Conservation (phyloP, 2,797 vertebrate genomes). For the Champsocephalus esox region DNA sequence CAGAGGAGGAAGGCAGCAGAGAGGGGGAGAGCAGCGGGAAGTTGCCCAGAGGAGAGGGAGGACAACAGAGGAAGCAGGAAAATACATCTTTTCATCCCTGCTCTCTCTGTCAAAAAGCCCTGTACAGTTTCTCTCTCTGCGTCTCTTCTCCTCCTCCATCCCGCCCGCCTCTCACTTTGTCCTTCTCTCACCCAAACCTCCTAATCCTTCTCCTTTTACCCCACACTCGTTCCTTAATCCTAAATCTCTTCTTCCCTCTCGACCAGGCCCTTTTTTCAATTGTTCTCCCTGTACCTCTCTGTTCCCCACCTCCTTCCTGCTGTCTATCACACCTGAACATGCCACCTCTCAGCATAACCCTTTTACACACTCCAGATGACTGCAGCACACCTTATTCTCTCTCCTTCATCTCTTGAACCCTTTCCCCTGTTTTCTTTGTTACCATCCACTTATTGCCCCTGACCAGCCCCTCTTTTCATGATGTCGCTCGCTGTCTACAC, state of each 20-base stretch:
- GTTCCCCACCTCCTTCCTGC: constrained; percentile 63
- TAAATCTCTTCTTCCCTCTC: constrained; percentile 79
- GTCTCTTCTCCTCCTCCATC: constrained; percentile 56
- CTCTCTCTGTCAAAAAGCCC: constrained; percentile 73
- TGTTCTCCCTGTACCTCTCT: constrained; percentile 73
- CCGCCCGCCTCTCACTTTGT: constrained; percentile 75
- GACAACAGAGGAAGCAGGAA: constrained; percentile 78
- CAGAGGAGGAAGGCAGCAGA: constrained; percentile 75
- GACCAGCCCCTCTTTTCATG: constrained; percentile 21
- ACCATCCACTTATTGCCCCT: constrained; percentile 44
- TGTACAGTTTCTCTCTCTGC: constrained; percentile 58
- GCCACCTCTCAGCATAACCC: constrained; percentile 74
- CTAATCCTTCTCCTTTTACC: constrained; percentile 80
- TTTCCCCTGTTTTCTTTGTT: constrained; percentile 41
- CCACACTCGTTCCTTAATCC: constrained; percentile 82
- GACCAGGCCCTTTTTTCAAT: constrained; percentile 60
- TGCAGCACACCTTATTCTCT: constrained; percentile 66
- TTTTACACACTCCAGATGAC: constrained; percentile 74
- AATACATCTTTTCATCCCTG: constrained; percentile 81
- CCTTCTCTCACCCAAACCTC: constrained; percentile 65
- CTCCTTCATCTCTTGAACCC: constrained; percentile 42
- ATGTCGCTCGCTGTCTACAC: constrained; percentile 7
- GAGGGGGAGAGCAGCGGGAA: constrained; percentile 71
- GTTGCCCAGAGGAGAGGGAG: constrained; percentile 74
- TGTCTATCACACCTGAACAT: constrained; percentile 73